Base-by-base conservation (phyloP, 2,113 vertebrate genomes). In the Bos indicus region DNA sequence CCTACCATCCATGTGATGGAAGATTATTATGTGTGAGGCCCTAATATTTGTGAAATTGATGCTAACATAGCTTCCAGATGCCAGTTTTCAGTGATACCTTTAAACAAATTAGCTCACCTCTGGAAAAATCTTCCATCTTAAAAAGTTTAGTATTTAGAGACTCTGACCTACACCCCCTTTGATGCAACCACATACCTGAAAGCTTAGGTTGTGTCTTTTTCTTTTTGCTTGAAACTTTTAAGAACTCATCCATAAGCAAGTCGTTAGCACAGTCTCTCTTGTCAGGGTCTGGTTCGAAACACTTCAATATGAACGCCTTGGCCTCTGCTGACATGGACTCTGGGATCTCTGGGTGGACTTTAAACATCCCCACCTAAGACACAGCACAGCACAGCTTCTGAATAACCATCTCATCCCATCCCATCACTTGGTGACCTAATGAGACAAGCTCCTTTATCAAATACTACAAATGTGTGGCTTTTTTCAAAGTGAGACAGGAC, bases 311-410 rank as follows among this genome's bases (percentile, higher is more conserved):
- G 97, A 99, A 99, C 0, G 99, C 99, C 97, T 99, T 99, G 97
- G 99, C 99, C 98, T 99, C 99, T 67, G 98, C 97, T 0, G 99
- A 99, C 99, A 99, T 99, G 97, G 99, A 99, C 95, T 99, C 99
- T 3, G 99, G 99, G 97, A 99, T 99, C 99, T 99, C 99, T 0
- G 99, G 99, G 94, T 99, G 99, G 98, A 99, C 99, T 99, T 99
- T 99, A 97, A 99, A 99, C 99, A 99, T 99, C 67, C 99, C 99
- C 95, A 99, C 99, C 99, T 99, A 91, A 96, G 46, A 91, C n/a
- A 93, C 40, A 64, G 12, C 30, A 82, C 51, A 56, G 43, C 54
- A 16, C 10, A 1, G 23, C 52, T 48, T 64, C 54, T 59, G 71
- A 92, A 51, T 77, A 43, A 82, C 51, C 51, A 23, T 23, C 46